These are phyloP conservation scores for Trichosurus vulpecula DNA, from an alignment of 2,797 vertebrate species.

Conservation along the genomic window DNA sequence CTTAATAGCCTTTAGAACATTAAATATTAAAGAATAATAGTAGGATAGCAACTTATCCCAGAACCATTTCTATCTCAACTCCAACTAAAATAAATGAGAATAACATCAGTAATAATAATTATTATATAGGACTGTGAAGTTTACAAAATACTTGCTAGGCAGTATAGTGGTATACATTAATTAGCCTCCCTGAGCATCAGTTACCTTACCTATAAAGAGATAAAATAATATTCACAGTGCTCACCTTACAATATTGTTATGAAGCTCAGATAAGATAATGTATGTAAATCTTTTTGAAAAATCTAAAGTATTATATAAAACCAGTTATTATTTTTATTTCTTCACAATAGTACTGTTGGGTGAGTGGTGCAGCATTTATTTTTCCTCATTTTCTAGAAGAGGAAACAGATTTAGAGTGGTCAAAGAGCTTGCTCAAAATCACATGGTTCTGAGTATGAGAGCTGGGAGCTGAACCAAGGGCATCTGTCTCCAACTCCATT, in stretches of 20 bases:
- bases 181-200: neutral
- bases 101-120: neutral
- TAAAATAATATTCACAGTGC: neutral
- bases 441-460: neutral
- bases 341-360: neutral
- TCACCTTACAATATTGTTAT: neutral
- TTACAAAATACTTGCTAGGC: neutral
- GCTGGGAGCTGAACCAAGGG: neutral
- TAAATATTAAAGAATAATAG: neutral
- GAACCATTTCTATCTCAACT: neutral
- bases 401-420: neutral
- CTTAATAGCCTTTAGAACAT: neutral
- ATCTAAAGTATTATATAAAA: neutral
- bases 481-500: neutral
- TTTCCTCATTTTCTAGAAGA: neutral
- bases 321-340: neutral
- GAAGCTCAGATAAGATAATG: neutral
- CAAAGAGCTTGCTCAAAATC: neutral
- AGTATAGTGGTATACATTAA: neutral
- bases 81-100: neutral
- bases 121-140: neutral
- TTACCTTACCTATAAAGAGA: neutral
- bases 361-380: neutral
- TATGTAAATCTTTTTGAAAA: neutral
- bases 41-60: neutral